Percentiles rank a stretch among this genome's conserved stretches.
Evolutionary conservation across 2,888 invertebrate species (phyloP).

Genomic region (Acleris sparsana): DNA sequence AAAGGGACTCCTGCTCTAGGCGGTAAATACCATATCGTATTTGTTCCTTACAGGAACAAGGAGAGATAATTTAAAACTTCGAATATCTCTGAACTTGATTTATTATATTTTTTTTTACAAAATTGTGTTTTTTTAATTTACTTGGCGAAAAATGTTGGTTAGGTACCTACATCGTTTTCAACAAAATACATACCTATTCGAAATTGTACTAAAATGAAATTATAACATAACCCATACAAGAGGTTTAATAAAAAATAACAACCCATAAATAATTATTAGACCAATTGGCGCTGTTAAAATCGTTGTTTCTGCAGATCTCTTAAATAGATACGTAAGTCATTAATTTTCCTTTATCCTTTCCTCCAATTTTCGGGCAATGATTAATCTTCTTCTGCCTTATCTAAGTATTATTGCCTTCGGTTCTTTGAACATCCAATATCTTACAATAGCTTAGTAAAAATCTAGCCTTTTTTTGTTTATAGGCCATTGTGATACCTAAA

Average conservation of each 20-base stretch:
- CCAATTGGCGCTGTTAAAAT: conserved; percentile 8
- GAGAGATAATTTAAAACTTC: no score
- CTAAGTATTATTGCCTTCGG: conserved; percentile 6
- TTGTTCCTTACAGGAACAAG: no score
- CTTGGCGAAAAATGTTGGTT: no score
- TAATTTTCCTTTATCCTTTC: conserved; percentile 23
- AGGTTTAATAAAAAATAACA: not conserved
- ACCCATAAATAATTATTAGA: conserved; percentile 8
- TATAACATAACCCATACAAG: not conserved
- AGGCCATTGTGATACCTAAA: no score
- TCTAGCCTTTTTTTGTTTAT: not conserved
- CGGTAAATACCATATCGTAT: no score
- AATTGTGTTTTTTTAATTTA: no score
- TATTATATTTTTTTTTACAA: no score
- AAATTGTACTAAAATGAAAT: not conserved
- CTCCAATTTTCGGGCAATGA: conserved; percentile 9
- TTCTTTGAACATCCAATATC: not conserved
- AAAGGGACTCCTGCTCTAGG: no score
- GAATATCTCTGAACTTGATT: no score
- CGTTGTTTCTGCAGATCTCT: not conserved
- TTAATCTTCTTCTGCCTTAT: conserved; percentile 14
- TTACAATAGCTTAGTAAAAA: not conserved
- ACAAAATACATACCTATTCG: no score
- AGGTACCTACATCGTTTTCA: no score
- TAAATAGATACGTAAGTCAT: conserved; percentile 4